Conservation (phyloP, 2,888 invertebrate genomes). For the Caenorhabditis sulstoni region DNA sequence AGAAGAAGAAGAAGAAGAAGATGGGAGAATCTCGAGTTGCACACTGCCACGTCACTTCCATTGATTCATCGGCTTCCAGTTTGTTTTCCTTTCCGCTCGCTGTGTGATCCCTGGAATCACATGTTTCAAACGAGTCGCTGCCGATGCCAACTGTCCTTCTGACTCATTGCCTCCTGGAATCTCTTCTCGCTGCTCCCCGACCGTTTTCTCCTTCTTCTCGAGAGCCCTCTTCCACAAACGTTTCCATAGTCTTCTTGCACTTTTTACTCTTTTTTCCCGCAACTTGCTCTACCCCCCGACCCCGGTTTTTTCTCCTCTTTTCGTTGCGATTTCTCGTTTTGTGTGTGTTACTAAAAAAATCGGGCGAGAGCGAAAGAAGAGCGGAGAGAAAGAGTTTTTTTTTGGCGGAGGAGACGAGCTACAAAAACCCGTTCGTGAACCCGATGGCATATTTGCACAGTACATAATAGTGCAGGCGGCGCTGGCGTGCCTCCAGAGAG, state of each 20-base stretch:
- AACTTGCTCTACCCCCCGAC: slow-evolving; percentile 1
- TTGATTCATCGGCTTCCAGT: not conserved
- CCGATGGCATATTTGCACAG: slow-evolving; percentile 52
- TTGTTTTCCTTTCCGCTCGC: too few relatives aligned
- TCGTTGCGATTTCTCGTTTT: slow-evolving; percentile 6
- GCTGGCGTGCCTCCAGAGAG: slow-evolving; percentile 23
- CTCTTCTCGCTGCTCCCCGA: not conserved
- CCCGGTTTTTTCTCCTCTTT: slow-evolving; percentile 14
- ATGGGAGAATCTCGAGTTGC: slow-evolving; percentile 13
- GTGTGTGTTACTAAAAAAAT: slow-evolving; percentile 50
- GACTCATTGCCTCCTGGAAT: slow-evolving; percentile 17
- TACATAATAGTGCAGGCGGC: slow-evolving; percentile 56
- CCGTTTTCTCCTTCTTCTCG: not conserved
- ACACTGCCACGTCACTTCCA: slow-evolving; percentile 1
- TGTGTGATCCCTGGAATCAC: not conserved
- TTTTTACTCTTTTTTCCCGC: slow-evolving; percentile 4
- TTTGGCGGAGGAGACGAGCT: slow-evolving; percentile 6
- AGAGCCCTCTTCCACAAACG: slow-evolving; percentile 5
- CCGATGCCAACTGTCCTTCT: slow-evolving; percentile 24
- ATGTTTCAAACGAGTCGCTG: slow-evolving; percentile 8
- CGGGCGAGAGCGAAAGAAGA: slow-evolving; percentile 2
- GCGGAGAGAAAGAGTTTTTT: not conserved
- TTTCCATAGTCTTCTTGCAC: slow-evolving; percentile 28
- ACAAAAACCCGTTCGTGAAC: slow-evolving; percentile 60
- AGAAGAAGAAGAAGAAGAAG: slow-evolving; percentile 17